Conservation (phyloP, 2,113 vertebrate genomes). For the Lophotis ruficrista region DNA sequence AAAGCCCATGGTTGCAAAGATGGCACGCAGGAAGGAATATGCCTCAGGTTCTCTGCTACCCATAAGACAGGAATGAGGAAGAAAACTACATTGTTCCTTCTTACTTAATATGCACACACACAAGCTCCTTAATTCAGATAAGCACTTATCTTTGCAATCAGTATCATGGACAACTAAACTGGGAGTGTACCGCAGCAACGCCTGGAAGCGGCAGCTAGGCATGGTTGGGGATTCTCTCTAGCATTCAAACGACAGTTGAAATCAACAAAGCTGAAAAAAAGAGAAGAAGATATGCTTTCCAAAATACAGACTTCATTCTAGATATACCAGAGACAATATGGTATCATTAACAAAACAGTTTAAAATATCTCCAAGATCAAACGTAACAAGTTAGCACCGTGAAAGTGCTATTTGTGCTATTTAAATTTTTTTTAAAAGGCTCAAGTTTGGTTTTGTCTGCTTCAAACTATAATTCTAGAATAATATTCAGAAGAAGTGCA, state of each 20-base stretch:
- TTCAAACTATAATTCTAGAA: not conserved
- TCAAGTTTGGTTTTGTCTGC: not conserved
- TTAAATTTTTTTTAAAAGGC: not conserved
- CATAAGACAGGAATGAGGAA: not conserved
- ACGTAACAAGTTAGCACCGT: not conserved
- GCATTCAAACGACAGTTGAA: not conserved
- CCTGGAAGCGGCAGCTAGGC: not conserved
- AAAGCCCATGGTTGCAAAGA: not conserved
- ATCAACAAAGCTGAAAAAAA: not conserved
- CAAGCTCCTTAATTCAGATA: constrained; percentile 1
- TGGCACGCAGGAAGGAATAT: not conserved
- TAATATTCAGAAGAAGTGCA: not conserved
- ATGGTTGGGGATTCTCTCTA: not conserved
- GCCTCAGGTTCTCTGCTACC: not conserved
- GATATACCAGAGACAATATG: not conserved
- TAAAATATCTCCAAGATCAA: not conserved
- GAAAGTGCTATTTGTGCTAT: not conserved
- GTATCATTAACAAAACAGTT: not conserved
- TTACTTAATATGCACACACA: not conserved
- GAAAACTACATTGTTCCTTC: not conserved
- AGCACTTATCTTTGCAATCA: not conserved
- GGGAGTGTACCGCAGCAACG: not conserved
- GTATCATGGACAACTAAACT: not conserved
- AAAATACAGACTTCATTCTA: not conserved
- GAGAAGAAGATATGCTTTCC: not conserved